phyloP scores from a whole-genome alignment of 2,888 invertebrate species.

The Cataglyphis rosenhaueri region DNA sequence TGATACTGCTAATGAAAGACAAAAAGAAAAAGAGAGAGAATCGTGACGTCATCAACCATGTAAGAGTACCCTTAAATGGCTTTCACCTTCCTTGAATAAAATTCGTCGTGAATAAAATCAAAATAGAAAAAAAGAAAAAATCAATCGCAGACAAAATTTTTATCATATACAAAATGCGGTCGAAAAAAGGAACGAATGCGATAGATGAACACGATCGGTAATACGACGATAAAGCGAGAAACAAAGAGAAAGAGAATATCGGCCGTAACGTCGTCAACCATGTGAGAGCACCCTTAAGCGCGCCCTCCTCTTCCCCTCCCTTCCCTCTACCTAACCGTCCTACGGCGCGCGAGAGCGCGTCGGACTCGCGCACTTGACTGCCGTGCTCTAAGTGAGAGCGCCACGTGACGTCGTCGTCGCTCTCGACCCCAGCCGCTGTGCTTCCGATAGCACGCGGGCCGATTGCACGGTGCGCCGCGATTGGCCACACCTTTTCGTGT shows the following conservation, averaged over 20 bases:
- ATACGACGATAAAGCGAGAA: not conserved
- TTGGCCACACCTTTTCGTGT: slow-evolving; percentile 68
- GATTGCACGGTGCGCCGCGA: slow-evolving; percentile 53
- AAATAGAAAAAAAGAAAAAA: not conserved
- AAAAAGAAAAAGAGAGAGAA: not conserved
- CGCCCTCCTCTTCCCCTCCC: not conserved
- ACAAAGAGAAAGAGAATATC: not conserved
- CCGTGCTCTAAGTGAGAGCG: slow-evolving; percentile 65
- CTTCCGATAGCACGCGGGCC: slow-evolving; percentile 58
- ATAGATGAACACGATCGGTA: slow-evolving; percentile 3
- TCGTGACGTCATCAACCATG: no score
- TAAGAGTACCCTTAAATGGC: slow-evolving; percentile 1
- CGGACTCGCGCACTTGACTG: slow-evolving; percentile 69
- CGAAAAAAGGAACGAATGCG: not conserved
- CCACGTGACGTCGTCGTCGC: slow-evolving; percentile 66
- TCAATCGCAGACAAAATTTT: not conserved
- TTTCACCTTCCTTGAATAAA: slow-evolving; percentile 3
- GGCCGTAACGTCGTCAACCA: slow-evolving; percentile 30
- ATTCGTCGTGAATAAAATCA: not conserved
- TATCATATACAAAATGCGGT: not conserved
- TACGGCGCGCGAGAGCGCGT: slow-evolving; percentile 52
- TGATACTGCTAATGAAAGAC: not conserved
- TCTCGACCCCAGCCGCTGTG: slow-evolving; percentile 61
- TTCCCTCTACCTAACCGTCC: not conserved
- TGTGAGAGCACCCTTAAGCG: slow-evolving; percentile 53